A percentile compares a stretch with the other conserved stretches of the same genome.
phyloP scores from a whole-genome alignment of 23 tunicate genomes.

The Halocynthia aurantium region DNA sequence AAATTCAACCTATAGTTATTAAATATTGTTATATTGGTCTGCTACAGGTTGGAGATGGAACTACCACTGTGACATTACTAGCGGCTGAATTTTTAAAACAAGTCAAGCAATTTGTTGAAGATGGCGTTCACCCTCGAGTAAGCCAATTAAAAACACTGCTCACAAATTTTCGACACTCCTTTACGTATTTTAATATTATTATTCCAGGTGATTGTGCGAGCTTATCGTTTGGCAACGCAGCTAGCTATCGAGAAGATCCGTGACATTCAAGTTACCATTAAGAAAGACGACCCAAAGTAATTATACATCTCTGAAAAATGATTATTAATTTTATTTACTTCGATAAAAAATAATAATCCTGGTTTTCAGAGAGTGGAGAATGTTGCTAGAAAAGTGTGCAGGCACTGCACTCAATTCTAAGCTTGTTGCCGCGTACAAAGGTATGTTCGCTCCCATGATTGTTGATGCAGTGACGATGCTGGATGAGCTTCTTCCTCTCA shows the following conservation, averaged over 20 bases:
- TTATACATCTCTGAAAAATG: too few relatives aligned
- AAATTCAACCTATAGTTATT: background rate
- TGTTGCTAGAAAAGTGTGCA: constrained; percentile 82
- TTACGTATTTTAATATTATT: background rate
- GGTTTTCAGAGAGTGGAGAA: constrained; percentile 56
- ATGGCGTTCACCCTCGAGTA: constrained; percentile 93
- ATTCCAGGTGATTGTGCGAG: constrained; percentile 66
- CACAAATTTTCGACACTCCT: background rate
- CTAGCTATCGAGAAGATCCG: constrained; percentile 80
- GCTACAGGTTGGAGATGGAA: constrained; percentile 90
- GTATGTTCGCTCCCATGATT: constrained; percentile 95
- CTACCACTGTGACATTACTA: constrained; percentile 89
- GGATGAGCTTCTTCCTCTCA: constrained; percentile 90
- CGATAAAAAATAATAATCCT: background rate
- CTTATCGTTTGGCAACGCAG: constrained; percentile 83
- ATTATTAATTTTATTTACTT: background rate
- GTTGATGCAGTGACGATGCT: constrained; percentile 85
- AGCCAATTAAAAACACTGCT: background rate
- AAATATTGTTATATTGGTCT: constrained; percentile 1
- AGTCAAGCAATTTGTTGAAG: constrained; percentile 88
- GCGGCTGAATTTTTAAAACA: constrained; percentile 91
- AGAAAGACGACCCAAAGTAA: constrained; percentile 60
- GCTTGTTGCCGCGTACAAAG: constrained; percentile 85
- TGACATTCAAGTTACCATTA: constrained; percentile 79
- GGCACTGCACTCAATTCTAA: constrained; percentile 91